phyloP scores from a whole-genome alignment of 2,888 invertebrate genomes.

The Gonocerus acuteangulatus region DNA sequence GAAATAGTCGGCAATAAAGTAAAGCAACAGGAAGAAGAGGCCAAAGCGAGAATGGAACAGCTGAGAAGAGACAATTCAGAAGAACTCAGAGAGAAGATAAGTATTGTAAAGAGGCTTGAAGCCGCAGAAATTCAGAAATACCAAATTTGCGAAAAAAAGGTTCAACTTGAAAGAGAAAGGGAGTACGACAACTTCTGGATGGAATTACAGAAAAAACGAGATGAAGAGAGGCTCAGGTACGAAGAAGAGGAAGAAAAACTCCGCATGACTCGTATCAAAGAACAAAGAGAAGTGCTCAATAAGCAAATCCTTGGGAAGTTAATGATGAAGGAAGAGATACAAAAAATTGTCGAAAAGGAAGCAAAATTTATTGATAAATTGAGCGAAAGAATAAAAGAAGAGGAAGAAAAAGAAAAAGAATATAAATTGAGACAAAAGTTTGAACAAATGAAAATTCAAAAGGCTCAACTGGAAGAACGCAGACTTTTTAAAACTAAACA shows the following conservation, averaged over 20 bases:
- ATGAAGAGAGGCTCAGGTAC: slow-evolving; percentile 4
- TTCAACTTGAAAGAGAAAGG: slow-evolving; percentile 2
- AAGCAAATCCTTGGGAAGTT: slow-evolving; percentile 13
- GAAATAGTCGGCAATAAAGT: slow-evolving; percentile 13
- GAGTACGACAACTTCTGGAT: slow-evolving; percentile 14
- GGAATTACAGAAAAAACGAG: slow-evolving; percentile 7
- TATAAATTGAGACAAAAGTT: not conserved
- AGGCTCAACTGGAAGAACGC: slow-evolving; percentile 2
- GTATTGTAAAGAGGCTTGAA: not conserved
- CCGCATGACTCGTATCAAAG: not conserved
- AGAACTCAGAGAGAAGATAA: slow-evolving; percentile 8
- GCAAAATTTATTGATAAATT: slow-evolving; percentile 4
- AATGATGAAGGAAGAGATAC: slow-evolving; percentile 10
- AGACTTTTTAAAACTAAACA: not conserved
- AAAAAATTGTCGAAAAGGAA: slow-evolving; percentile 1
- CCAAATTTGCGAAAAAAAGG: slow-evolving; percentile 27
- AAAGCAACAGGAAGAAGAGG: slow-evolving; percentile 4
- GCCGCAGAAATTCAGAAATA: slow-evolving; percentile 17
- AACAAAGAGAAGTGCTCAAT: slow-evolving; percentile 10
- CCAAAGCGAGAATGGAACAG: slow-evolving; percentile 12
- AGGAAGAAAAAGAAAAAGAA: slow-evolving; percentile 8
- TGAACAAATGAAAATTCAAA: not conserved
- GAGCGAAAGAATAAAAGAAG: slow-evolving; percentile 6
- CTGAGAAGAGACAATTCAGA: slow-evolving; percentile 15
- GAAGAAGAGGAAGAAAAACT: slow-evolving; percentile 10